Evolutionary conservation across 2,888 invertebrate species (phyloP).

Genomic region (Andrena dorsata): DNA sequence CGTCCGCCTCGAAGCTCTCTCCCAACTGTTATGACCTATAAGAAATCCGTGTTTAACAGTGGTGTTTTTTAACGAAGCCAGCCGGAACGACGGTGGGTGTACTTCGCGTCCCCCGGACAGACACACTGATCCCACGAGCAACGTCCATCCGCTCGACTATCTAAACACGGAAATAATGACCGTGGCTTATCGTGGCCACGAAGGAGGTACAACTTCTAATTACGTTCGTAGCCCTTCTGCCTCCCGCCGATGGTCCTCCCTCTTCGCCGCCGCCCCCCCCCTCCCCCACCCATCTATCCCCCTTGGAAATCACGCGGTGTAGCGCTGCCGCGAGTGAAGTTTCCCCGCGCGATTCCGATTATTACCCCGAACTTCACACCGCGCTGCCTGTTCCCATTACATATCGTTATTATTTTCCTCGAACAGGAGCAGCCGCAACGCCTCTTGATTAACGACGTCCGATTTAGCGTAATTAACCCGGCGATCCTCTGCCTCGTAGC

Average conservation of each 20-base stretch:
- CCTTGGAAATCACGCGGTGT: slow-evolving; percentile 10
- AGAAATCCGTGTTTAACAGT: slow-evolving; percentile 49
- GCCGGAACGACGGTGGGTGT: slow-evolving; percentile 60
- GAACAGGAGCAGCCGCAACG: not conserved
- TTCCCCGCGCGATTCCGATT: slow-evolving; percentile 11
- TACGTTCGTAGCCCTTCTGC: slow-evolving; percentile 73
- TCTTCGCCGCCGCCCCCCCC: not conserved
- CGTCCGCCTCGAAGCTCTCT: not conserved
- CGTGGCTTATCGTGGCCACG: slow-evolving; percentile 79
- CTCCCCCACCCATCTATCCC: slow-evolving; percentile 50
- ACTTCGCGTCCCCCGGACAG: slow-evolving; percentile 46
- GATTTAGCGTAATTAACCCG: slow-evolving; percentile 46
- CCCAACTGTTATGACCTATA: not conserved
- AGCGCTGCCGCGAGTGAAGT: not conserved
- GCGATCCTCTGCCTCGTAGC: not conserved
- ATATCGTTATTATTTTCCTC: slow-evolving; percentile 14
- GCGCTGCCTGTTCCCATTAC: not conserved
- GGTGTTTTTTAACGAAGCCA: slow-evolving; percentile 41
- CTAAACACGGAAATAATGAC: slow-evolving; percentile 85
- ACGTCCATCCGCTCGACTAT: slow-evolving; percentile 73
- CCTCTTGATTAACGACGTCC: slow-evolving; percentile 41
- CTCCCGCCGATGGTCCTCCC: not conserved
- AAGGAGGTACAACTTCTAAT: slow-evolving; percentile 83
- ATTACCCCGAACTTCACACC: slow-evolving; percentile 20
- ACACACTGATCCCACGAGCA: slow-evolving; percentile 53